phyloP scores from a whole-genome alignment of 2,113 vertebrate species.

The Lagopus leucura region DNA sequence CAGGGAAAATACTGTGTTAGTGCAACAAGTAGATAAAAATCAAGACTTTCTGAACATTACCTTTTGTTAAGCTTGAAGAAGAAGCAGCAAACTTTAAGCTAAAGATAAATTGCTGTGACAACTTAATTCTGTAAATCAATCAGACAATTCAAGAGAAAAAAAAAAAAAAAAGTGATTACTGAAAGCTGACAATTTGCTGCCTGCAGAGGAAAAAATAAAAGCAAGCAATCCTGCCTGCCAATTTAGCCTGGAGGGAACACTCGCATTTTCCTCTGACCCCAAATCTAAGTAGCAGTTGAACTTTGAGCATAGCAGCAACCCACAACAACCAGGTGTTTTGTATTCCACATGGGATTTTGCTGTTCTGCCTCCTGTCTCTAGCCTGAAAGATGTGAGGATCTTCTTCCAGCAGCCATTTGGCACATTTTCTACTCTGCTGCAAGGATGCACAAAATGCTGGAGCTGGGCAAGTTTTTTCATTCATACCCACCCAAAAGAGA shows the following conservation, averaged over 20 bases:
- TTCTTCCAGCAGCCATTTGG: neutral
- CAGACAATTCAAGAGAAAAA: constrained; percentile 14
- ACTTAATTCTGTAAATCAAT: constrained; percentile 61
- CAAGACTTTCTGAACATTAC: neutral
- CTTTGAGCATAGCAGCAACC: constrained; percentile 7
- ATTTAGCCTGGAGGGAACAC: constrained; percentile 30
- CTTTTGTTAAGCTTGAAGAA: neutral
- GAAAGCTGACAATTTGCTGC: constrained; percentile 32
- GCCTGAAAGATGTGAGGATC: neutral
- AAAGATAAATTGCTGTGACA: constrained; percentile 34
- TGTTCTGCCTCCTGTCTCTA: neutral
- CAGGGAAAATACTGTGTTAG: neutral
- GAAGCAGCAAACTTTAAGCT: neutral
- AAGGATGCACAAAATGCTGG: neutral
- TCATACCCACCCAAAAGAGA: neutral
- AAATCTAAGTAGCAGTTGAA: constrained; percentile 50
- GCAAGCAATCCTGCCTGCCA: constrained; percentile 23
- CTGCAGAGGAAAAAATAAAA: constrained; percentile 31
- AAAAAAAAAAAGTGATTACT: constrained; percentile 2
- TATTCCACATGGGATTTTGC: neutral
- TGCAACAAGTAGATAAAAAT: neutral
- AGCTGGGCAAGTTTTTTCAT: neutral
- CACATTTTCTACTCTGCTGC: neutral
- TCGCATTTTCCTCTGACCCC: constrained; percentile 49
- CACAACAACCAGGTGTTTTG: constrained; percentile 36